These are phyloP conservation scores for Mycetomoellerius zeteki DNA, from an alignment of 1,140 invertebrate species.

Conservation along the genomic window DNA sequence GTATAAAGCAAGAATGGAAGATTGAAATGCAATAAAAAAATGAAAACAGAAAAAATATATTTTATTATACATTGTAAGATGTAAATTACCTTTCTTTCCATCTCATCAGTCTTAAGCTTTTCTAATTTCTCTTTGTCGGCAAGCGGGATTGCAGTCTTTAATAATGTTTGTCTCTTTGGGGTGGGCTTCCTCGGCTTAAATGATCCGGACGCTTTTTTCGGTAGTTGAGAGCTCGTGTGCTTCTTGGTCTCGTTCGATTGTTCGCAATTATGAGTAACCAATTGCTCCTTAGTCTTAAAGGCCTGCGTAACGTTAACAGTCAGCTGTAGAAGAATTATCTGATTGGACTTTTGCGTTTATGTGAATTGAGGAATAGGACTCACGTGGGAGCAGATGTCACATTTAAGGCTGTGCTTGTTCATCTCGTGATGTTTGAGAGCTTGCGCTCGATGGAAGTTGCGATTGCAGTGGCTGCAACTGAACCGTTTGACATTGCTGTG, in stretches of 20 bases:
- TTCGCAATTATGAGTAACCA: slow-evolving; percentile 84
- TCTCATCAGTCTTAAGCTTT: slow-evolving; percentile 81
- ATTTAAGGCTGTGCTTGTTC: slow-evolving; percentile 84
- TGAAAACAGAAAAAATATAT: background rate
- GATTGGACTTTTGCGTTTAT: background rate
- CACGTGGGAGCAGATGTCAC: slow-evolving; percentile 84
- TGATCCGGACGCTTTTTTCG: slow-evolving; percentile 83
- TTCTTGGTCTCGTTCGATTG: slow-evolving; percentile 81
- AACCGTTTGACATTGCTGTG: slow-evolving; percentile 89
- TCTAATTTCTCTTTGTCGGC: slow-evolving; percentile 83
- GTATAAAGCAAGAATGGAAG: background rate
- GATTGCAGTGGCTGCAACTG: slow-evolving; percentile 85
- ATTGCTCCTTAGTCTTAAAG: slow-evolving; percentile 84
- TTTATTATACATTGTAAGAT: background rate
- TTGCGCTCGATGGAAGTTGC: slow-evolving; percentile 88
- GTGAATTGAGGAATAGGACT: slow-evolving; percentile 58
- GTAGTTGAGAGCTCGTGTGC: slow-evolving; percentile 81
- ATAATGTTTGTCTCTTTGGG: slow-evolving; percentile 82
- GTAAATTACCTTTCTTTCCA: slow-evolving; percentile 79
- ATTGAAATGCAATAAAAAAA: background rate
- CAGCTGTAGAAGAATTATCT: background rate
- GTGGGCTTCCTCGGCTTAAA: slow-evolving; percentile 84
- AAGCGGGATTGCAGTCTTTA: slow-evolving; percentile 76
- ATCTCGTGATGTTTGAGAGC: slow-evolving; percentile 85
- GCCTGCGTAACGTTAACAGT: slow-evolving; percentile 67